A percentile compares a stretch with the other conserved stretches of the same genome.
Conservation (phyloP, 2,113 vertebrate genomes). For the Sminthopsis crassicaudata region DNA sequence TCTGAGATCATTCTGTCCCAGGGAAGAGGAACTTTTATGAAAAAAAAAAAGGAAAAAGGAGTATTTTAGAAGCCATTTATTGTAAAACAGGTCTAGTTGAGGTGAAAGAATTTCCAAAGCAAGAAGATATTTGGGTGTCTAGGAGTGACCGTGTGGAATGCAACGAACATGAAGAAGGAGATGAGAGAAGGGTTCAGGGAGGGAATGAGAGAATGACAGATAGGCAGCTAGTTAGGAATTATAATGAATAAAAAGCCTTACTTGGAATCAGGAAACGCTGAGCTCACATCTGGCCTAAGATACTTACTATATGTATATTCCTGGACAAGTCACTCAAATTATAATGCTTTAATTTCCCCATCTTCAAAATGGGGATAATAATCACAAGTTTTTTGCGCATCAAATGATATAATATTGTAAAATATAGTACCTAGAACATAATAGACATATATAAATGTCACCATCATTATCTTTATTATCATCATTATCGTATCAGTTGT, state of each 20-base stretch:
- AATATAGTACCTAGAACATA: not conserved
- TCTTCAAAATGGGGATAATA: not conserved
- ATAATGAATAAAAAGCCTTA: not conserved
- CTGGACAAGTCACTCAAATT: not conserved
- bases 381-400: not conserved
- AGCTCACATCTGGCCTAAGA: not conserved
- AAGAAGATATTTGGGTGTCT: not conserved
- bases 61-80: not conserved
- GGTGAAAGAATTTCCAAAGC: not conserved
- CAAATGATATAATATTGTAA: not conserved
- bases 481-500: not conserved
- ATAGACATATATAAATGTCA: not conserved
- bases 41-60: not conserved
- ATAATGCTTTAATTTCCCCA: not conserved
- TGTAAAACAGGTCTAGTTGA: not conserved
- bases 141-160: not conserved
- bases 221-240: not conserved
- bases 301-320: not conserved
- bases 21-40: not conserved
- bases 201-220: not conserved
- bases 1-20: not conserved
- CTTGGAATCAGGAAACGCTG: not conserved
- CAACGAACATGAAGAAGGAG: not conserved
- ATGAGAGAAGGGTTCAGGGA: not conserved
- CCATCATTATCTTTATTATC: not conserved